phyloP scores from a whole-genome alignment of 2,888 invertebrate genomes.

The Linnaemya vulpina region DNA sequence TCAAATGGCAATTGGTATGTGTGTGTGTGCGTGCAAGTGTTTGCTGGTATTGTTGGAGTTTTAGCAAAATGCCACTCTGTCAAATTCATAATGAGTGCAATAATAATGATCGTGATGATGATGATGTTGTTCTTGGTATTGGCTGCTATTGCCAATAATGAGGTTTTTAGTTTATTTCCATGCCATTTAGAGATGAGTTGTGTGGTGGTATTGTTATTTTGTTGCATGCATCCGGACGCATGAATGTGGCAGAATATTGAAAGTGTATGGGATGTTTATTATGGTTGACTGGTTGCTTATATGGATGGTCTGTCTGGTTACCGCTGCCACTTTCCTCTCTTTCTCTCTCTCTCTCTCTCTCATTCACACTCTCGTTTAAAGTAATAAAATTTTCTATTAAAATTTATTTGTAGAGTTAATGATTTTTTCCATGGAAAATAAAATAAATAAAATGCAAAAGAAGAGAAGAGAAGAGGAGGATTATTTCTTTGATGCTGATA shows the following conservation, averaged over 20 bases:
- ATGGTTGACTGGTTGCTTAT: conserved; percentile 46
- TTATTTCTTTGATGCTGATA: background rate
- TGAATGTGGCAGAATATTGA: background rate
- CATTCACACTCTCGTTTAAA: no score
- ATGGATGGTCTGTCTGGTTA: conserved; percentile 49
- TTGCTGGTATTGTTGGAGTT: conserved; percentile 12
- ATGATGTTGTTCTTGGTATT: background rate
- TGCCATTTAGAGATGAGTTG: conserved; percentile 14
- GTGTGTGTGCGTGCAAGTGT: conserved; percentile 6
- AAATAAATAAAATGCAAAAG: background rate
- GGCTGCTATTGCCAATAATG: conserved; percentile 10
- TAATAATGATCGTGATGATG: background rate
- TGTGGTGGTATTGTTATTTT: conserved; percentile 46
- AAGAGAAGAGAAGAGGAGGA: background rate
- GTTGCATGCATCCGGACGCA: conserved; percentile 19
- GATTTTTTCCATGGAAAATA: background rate
- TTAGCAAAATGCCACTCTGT: conserved; percentile 29
- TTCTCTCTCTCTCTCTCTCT: conserved; percentile 2
- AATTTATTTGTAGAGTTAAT: conserved; percentile 48
- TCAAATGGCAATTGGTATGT: background rate
- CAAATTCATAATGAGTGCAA: conserved; percentile 44
- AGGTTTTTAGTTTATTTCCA: conserved; percentile 9
- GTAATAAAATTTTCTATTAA: conserved; percentile 56
- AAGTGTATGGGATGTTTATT: conserved; percentile 29
- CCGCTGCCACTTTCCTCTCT: conserved; percentile 16